Evolutionary conservation across 2,113 vertebrate genomes (phyloP).

Genomic region (Thamnophis sirtalis): DNA sequence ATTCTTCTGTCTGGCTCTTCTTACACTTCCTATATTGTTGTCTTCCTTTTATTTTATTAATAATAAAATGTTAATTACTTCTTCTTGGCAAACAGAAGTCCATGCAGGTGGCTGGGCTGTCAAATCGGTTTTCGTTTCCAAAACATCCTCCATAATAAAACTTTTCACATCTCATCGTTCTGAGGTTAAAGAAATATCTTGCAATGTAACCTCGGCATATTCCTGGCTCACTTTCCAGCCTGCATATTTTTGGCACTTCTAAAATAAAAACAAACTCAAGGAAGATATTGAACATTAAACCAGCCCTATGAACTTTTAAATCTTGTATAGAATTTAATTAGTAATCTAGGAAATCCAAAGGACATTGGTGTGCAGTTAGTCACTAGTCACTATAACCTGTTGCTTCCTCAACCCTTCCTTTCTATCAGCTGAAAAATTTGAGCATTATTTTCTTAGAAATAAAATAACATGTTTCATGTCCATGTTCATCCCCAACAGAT

Average conservation of each 20-base stretch:
- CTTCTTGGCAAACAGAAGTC: slow-evolving; percentile 77
- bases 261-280: slow-evolving; percentile 15
- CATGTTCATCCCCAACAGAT: background rate
- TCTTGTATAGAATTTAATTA: rapidly evolving
- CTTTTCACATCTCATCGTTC: slow-evolving; percentile 81
- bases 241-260: slow-evolving; percentile 85
- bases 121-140: slow-evolving; percentile 80
- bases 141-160: slow-evolving; percentile 77
- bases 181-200: slow-evolving; percentile 86
- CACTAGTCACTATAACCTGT: background rate
- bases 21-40: background rate
- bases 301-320: rapidly evolving
- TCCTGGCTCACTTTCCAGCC: slow-evolving; percentile 70
- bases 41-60: no score
- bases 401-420: background rate
- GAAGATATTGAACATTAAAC: background rate
- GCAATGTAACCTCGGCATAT: slow-evolving; percentile 64
- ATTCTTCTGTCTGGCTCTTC: background rate
- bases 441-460: background rate
- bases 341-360: background rate
- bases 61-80: slow-evolving; percentile 65
- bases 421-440: background rate
- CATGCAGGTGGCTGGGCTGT: slow-evolving; percentile 68
- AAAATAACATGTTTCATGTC: background rate
- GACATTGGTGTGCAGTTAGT: no score